Base-by-base conservation (phyloP, 1,140 invertebrate species). In the Palaemon carinicauda region DNA sequence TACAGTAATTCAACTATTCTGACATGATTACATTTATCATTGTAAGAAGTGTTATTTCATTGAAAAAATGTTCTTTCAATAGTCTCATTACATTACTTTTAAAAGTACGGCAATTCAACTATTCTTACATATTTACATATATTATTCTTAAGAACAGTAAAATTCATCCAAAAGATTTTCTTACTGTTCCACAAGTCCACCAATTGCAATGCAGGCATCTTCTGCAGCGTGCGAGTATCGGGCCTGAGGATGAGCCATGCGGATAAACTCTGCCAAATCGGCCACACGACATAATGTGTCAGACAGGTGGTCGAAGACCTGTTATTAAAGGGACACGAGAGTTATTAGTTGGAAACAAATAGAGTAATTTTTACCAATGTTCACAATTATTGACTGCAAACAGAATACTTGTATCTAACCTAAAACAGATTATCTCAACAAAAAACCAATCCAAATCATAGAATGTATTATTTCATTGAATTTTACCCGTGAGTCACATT, bases 241-340 rank as follows among this genome's bases (percentile, higher is more conserved):
- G 60, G 91, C 90, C 80, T 96, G 92, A 1, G 98, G 97, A 93
- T 99, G 98, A 10, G 96, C 96, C 53, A 98, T 94, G 88, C 98
- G 93, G 17, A 99, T 94, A 93, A 99, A 99, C 92, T 99, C 98
- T 10, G 98, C 96, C 90, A 99, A 92, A 92, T 99, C 98, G 31
- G 98, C 98, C 2, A 99, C 97, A 93, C 96, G 95, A 91, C 98
- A 99, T 12, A 99, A 91, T 9, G 95, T 95, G 91, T 99, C 95
- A 1, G 98, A 99, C 0, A 99, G 92, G 82, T 99, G 96, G 92
- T 99, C 98, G 92, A 99, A 99, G 56, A 99, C 95, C 91, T 96
- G 94, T 9, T n/a, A n/a, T n/a, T 96, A 94, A 69, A 52, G 54
- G 29, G 51, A 81, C 10, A 53, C 15, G 24, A 29, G 69, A 33